Conservation (phyloP, 37 sponge, comb jelly and placozoan species). For the Mnemiopsis leidyi region DNA sequence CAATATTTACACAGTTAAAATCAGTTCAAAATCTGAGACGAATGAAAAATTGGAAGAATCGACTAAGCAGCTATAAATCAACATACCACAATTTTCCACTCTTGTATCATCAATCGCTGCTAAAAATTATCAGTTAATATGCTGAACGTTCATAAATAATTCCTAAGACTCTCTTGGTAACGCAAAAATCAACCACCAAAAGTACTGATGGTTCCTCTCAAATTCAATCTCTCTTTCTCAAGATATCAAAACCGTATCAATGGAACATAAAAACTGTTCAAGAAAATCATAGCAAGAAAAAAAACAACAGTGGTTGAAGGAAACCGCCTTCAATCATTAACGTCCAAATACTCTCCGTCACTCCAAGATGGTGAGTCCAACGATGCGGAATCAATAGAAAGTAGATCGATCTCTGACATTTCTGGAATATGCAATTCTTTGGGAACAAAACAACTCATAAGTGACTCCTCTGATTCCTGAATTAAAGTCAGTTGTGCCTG, state of each 20-base stretch:
- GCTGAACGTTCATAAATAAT: no score
- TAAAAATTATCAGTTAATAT: no score
- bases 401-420: neutral
- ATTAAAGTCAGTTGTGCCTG: neutral
- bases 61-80: neutral
- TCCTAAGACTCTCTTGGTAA: no score
- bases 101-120: no score
- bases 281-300: neutral
- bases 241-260: neutral
- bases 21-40: neutral
- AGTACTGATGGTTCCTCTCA: no score
- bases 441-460: neutral
- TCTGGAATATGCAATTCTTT: neutral
- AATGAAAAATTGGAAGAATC: neutral
- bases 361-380: neutral
- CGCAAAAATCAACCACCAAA: no score
- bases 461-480: neutral
- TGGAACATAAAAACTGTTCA: neutral
- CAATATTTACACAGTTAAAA: neutral
- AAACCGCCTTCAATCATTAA: neutral
- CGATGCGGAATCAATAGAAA: neutral
- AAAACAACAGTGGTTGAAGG: neutral
- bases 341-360: neutral
- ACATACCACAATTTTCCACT: no score
- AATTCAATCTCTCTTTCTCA: neutral